Evolutionary conservation across 2,113 vertebrate species (phyloP).

Genomic region (Toxotes jaculatrix): DNA sequence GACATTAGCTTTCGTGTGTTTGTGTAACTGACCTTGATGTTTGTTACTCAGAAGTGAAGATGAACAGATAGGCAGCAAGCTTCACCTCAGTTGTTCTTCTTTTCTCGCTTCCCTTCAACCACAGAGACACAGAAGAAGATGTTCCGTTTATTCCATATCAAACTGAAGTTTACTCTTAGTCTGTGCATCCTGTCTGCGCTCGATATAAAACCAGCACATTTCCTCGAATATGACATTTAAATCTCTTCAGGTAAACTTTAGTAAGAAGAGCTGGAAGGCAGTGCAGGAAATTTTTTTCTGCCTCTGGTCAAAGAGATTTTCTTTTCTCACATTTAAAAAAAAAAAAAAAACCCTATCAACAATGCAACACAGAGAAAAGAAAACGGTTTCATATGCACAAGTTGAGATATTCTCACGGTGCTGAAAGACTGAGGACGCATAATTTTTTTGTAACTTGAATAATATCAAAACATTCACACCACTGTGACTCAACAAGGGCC

Average conservation of each 20-base stretch:
- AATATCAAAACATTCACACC: constrained; percentile 87
- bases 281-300: neutral
- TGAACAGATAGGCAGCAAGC: constrained; percentile 33
- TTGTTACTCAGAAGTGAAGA: constrained; percentile 47
- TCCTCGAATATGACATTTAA: constrained; percentile 76
- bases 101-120: constrained; percentile 54
- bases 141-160: constrained; percentile 48
- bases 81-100: constrained; percentile 38
- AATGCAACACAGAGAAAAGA: neutral
- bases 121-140: constrained; percentile 42
- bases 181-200: constrained; percentile 59
- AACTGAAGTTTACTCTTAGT: constrained; percentile 20
- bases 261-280: constrained; percentile 11
- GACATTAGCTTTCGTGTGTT: constrained; percentile 9
- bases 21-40: constrained; percentile 64
- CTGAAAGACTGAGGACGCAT: constrained; percentile 26
- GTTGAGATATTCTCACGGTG: constrained; percentile 66
- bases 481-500: constrained; percentile 85
- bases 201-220: constrained; percentile 31
- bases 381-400: constrained; percentile 45
- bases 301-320: constrained; percentile 46
- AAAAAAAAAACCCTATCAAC: constrained; percentile 9
- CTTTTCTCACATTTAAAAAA: constrained; percentile 14
- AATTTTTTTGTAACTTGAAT: constrained; percentile 86
- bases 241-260: constrained; percentile 21